Conservation (phyloP, 1,140 invertebrate species). For the Adoxophyes honmai region DNA sequence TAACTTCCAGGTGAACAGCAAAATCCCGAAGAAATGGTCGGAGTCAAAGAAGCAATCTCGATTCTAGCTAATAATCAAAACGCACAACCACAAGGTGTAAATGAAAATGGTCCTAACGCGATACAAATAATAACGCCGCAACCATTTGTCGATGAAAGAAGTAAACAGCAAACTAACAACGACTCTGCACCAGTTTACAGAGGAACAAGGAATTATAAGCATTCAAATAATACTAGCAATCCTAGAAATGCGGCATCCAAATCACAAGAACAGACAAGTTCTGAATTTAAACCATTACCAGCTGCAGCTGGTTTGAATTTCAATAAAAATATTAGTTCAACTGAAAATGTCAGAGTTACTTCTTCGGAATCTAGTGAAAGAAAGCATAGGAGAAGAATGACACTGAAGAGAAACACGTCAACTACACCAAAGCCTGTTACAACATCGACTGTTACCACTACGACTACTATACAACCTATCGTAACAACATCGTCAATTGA, state of each 20-base stretch:
- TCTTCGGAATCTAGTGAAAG: constrained; percentile 29
- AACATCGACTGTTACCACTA: constrained; percentile 19
- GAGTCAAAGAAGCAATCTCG: constrained; percentile 70
- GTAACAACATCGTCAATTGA: constrained; percentile 34
- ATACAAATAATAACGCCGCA: constrained; percentile 54
- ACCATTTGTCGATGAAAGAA: constrained; percentile 53
- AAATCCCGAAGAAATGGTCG: constrained; percentile 66
- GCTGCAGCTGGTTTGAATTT: constrained; percentile 49
- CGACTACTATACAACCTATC: constrained; percentile 21
- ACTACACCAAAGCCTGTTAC: constrained; percentile 28
- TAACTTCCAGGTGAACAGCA: constrained; percentile 50
- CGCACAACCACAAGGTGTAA: constrained; percentile 22
- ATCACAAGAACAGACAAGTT: constrained; percentile 27
- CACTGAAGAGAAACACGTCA: constrained; percentile 34
- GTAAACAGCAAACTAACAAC: constrained; percentile 35
- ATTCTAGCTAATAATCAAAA: constrained; percentile 45
- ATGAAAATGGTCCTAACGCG: constrained; percentile 10
- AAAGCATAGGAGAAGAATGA: constrained; percentile 52
- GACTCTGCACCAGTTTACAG: constrained; percentile 52
- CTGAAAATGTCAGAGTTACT: constrained; percentile 21
- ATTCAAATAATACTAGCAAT: constrained; percentile 19
- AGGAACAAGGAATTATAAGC: constrained; percentile 43
- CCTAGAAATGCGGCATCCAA: constrained; percentile 29
- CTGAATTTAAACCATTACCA: constrained; percentile 38
- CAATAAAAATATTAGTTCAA: constrained; percentile 27